Evolutionary conservation across 2,888 invertebrate genomes (phyloP), one percentile per base, ranked within the genome.

Genomic region (Xestia ashworthii): DNA sequence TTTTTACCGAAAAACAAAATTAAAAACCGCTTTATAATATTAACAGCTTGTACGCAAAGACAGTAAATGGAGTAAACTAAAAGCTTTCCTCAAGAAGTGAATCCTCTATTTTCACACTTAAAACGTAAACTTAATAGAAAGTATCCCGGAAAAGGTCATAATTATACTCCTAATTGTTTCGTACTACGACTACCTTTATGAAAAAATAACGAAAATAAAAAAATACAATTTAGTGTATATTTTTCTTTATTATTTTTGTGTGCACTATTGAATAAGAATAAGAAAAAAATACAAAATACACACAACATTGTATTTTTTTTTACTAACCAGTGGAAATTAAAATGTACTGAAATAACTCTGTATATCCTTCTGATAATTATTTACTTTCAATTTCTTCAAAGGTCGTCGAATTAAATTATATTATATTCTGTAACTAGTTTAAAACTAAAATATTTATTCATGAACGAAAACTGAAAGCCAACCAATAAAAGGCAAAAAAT

Each of bases 381-480:
- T 67, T 48, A 73, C 41, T 67, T 58, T 75, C 1, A 55, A 48
- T 44, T 38, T 60, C 25, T 38, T 50, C 22, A 50, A 75, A 75
- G 14, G 44, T 41, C 55, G 8, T 55, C 14, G 9, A 50, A 66
- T 22, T 2, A 14, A 19, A 14, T 65, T 65, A 0, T 1, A 67
- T 62, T 41, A 55, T 67, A 48, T 76, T 75, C 53, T 0, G n/a
- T 11, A 67, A 67, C 50, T 46, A 32, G 14, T 19, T 48, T 62
- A 12, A 44, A 76, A 76, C 6, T 68, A 64, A 76, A 82, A 22
- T 25, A 58, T 12, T 38, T 68, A 6, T 55, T 65, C 8, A 14
- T 8, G 22, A 50, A 58, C 16, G 19, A 62, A 50, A 67, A 50
- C 22, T 44, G 5, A 67, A 77, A 58, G 5, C 9, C 19, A 19